Percentiles rank a stretch among this genome's conserved stretches.
These are phyloP conservation scores for Eupithecia exiguata DNA, from an alignment of 2,888 invertebrate genomes.

Conservation along the genomic window DNA sequence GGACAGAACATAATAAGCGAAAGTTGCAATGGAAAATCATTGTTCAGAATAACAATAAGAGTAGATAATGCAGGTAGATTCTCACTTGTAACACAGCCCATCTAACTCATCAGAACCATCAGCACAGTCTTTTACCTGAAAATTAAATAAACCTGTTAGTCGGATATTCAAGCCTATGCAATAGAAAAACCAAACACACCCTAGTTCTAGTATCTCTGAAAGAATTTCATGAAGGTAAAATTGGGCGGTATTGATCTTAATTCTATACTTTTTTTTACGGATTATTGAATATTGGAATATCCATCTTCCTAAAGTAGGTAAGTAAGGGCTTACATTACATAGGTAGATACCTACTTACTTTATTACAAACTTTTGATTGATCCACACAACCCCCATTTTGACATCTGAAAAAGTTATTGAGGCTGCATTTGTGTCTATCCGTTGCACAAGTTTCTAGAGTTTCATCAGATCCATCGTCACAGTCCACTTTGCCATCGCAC, in stretches of 20 bases:
- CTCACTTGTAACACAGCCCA: constrained; percentile 23
- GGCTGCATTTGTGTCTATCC: background rate
- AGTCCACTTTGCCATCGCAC: constrained; percentile 20
- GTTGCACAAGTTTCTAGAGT: constrained; percentile 20
- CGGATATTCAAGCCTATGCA: background rate
- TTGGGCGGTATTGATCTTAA: background rate
- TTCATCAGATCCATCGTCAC: constrained; percentile 22
- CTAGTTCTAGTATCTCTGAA: background rate
- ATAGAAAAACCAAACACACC: background rate
- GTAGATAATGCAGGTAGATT: background rate
- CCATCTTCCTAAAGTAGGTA: background rate
- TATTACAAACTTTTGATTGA: constrained; percentile 14
- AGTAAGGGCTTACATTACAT: background rate
- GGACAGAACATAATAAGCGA: background rate
- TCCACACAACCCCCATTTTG: constrained; percentile 15
- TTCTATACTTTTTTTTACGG: background rate
- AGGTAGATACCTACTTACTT: constrained; percentile 7
- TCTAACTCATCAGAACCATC: constrained; percentile 26
- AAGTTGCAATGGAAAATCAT: background rate
- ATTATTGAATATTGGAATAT: no score
- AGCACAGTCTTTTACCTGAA: constrained; percentile 18
- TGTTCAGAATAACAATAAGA: background rate
- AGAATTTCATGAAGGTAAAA: background rate
- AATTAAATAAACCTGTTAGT: background rate
- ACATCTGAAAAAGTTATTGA: constrained; percentile 15